Percentiles rank a stretch among this genome's conserved stretches.
phyloP scores from a whole-genome alignment of 1,140 invertebrate genomes.

The Scaptomyza montana region DNA sequence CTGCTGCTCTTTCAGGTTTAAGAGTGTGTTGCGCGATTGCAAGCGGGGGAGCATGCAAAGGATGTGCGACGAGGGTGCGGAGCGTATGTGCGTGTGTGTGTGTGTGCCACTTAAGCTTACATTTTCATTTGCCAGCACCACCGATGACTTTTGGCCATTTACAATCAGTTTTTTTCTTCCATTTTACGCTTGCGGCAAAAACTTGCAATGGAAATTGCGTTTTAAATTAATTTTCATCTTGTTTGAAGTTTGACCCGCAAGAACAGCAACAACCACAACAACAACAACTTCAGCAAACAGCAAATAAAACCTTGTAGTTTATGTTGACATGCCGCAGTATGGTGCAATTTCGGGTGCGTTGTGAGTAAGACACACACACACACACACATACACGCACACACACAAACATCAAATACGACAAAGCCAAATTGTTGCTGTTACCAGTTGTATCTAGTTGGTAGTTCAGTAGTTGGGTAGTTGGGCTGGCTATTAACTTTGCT shows the following conservation, averaged over 20 bases:
- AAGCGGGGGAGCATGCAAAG: neutral
- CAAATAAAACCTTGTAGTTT: conserved; percentile 73
- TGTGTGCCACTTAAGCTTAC: conserved; percentile 79
- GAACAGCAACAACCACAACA: conserved; percentile 25
- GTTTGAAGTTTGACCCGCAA: conserved; percentile 73
- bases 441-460: conserved; percentile 14
- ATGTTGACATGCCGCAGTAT: conserved; percentile 65
- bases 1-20: conserved; percentile 48
- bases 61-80: neutral
- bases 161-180: conserved; percentile 68
- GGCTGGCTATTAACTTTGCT: conserved; percentile 71
- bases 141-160: conserved; percentile 76
- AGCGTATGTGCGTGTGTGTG: conserved; percentile 31
- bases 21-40: neutral
- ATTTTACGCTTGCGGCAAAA: conserved; percentile 32
- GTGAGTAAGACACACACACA: conserved; percentile 33
- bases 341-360: conserved; percentile 46
- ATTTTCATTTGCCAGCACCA: conserved; percentile 78
- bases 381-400: conserved; percentile 23
- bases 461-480: conserved; percentile 24
- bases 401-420: conserved; percentile 44
- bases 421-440: conserved; percentile 62
- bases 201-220: conserved; percentile 65
- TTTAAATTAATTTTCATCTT: conserved; percentile 82
- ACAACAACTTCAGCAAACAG: conserved; percentile 35